Conservation (phyloP, 2,888 invertebrate genomes). For the Cecidostiba fungosa region DNA sequence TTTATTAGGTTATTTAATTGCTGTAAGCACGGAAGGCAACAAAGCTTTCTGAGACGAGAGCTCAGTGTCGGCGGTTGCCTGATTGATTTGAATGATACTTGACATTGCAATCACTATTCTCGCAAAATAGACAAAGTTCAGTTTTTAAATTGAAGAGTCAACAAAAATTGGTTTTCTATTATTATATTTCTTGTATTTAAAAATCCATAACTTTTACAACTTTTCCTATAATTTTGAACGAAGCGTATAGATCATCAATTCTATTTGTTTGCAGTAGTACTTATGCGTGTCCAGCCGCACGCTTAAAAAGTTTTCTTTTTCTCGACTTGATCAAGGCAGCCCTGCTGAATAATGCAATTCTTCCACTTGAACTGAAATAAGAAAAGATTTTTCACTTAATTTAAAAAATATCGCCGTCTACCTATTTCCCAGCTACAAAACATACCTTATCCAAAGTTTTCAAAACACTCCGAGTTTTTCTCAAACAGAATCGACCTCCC, state of each 20-base stretch:
- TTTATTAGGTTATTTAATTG: too few species aligned
- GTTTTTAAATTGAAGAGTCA: too few species aligned
- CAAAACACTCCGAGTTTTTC: not conserved
- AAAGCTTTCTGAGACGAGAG: too few species aligned
- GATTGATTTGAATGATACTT: not conserved
- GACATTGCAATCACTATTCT: too few species aligned
- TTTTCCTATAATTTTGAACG: too few species aligned
- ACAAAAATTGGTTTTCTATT: too few species aligned
- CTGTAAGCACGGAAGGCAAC: too few species aligned
- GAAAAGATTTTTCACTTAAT: not conserved
- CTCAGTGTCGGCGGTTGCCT: too few species aligned
- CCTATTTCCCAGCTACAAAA: not conserved
- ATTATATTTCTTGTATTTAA: too few species aligned
- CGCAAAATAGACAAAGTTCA: too few species aligned
- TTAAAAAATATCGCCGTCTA: not conserved
- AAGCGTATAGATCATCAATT: not conserved
- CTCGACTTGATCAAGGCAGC: not conserved
- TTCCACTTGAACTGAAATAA: slow-evolving; percentile 32
- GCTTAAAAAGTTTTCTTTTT: slow-evolving; percentile 13
- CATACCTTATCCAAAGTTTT: slow-evolving; percentile 32
- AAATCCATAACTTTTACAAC: too few species aligned
- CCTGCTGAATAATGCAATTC: not conserved
- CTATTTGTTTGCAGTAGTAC: not conserved
- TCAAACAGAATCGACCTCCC: not conserved
- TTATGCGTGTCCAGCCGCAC: too few species aligned